Evolutionary conservation across 2,113 vertebrate species (phyloP), one percentile per base, ranked within the genome.

Genomic region (Vidua macroura): DNA sequence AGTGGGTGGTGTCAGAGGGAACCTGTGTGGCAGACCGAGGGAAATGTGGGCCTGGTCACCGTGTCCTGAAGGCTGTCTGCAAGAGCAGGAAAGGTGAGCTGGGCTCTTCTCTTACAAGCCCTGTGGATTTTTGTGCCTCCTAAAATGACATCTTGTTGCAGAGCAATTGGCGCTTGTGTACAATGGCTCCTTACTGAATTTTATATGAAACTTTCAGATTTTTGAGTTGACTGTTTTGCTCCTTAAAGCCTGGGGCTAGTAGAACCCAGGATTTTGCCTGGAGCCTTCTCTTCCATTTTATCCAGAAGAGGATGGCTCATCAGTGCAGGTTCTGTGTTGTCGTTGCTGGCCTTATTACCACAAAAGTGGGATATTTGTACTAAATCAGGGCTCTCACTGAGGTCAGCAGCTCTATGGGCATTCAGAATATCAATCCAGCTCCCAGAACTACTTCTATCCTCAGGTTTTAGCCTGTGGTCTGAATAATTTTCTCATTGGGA

Each of bases 1-100:
- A 91, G 78, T 99, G 99, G 99, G 88, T 93, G 15, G 30, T 98
- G 25, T 97, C 97, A 3, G 98, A 98, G 94, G 98, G 97, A 28
- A 11, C 74, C 12, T 99, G 99, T 56, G 91, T 98, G 11, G 92
- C 98, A 59, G 88, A 96, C 39, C 95, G 96, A 33, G 98, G 97
- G 27, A 94, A 93, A 46, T 99, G 99, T 95, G 99, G 99, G 70
- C 96, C 95, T 20, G 99, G 99, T 20, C 97, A 93, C 55, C 98
- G 94, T 12, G 87, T 97, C 25, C 97, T 98, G 58, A 98, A 97
- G 33, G 97, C 98, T 13, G 82, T 97, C 73, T 99, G 99, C 93
- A 94, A 96, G 96, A 97, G 96, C 84, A 69, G 96, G 79, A 94
- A 91, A 98, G 99, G 99, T 99, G 97, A 23, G 97, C 73, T 48